phyloP scores from a whole-genome alignment of 2,797 vertebrate species.

The Florisuga fusca region DNA sequence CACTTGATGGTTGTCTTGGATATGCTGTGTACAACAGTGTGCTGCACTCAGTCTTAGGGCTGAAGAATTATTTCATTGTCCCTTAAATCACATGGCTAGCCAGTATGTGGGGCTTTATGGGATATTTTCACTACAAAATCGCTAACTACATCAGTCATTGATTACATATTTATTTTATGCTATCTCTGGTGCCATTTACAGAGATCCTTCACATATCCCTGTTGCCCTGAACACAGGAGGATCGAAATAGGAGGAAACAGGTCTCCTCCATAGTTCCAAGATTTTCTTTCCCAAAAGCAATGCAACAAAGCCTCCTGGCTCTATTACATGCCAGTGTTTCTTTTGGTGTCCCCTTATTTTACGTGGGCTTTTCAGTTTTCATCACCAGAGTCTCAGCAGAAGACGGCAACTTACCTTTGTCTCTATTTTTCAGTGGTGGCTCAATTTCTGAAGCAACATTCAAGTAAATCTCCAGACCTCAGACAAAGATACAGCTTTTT shows the following conservation, averaged over 20 bases:
- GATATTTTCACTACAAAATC: background rate
- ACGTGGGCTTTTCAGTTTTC: background rate
- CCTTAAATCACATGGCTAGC: background rate
- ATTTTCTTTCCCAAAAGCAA: background rate
- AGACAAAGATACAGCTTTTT: background rate
- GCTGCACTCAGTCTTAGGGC: background rate
- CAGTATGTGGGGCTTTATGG: background rate
- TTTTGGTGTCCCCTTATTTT: background rate
- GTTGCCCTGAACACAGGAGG: background rate
- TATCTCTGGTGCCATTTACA: background rate
- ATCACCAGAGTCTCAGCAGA: background rate
- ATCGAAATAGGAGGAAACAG: background rate
- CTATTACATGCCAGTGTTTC: background rate
- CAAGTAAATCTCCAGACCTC: background rate
- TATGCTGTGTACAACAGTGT: background rate
- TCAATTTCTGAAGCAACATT: background rate
- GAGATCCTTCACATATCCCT: background rate
- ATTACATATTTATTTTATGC: background rate
- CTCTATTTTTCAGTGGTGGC: background rate
- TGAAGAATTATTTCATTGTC: background rate
- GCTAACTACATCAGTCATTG: background rate
- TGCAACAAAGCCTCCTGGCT: background rate
- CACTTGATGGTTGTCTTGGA: background rate
- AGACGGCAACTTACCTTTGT: background rate
- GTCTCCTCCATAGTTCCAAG: background rate